Percentiles rank a stretch among this genome's conserved stretches.
phyloP scores from a whole-genome alignment of 1,140 invertebrate species.

The Archegozetes longisetosus region DNA sequence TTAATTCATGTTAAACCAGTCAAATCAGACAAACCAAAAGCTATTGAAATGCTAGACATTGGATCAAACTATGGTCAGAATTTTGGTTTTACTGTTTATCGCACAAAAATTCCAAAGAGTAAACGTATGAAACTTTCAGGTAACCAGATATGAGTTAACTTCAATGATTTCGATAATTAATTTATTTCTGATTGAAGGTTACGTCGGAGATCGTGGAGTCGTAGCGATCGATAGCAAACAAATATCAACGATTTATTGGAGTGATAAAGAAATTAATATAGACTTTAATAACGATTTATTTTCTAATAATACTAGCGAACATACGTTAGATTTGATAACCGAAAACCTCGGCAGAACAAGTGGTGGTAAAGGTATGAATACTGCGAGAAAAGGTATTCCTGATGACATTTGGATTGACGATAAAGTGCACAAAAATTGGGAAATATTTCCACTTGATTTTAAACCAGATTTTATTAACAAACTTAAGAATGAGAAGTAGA shows the following conservation, averaged over 20 bases:
- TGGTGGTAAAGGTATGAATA: constrained; percentile 1
- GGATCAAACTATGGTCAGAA: neutral
- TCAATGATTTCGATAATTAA: neutral
- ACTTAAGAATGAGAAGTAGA: neutral
- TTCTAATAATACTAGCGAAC: neutral
- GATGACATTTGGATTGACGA: neutral
- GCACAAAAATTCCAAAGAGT: neutral
- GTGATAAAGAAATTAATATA: neutral
- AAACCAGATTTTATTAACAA: neutral
- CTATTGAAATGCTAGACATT: neutral
- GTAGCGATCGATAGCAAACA: neutral
- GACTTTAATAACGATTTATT: neutral
- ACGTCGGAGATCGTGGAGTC: neutral
- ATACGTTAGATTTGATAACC: constrained; percentile 17
- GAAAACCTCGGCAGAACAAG: constrained; percentile 20
- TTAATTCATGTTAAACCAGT: neutral
- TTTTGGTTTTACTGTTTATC: neutral
- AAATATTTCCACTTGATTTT: constrained; percentile 10
- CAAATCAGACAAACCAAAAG: neutral
- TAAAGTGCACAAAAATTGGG: neutral
- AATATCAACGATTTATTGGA: neutral
- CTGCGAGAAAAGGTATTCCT: neutral
- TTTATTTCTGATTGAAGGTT: neutral
- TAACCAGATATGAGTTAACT: neutral
- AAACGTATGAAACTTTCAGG: neutral